Evolutionary conservation across 30 jellyfish, hydroid and myxozoan genomes (phyloP).

Genomic region (Aurelia aurita): DNA sequence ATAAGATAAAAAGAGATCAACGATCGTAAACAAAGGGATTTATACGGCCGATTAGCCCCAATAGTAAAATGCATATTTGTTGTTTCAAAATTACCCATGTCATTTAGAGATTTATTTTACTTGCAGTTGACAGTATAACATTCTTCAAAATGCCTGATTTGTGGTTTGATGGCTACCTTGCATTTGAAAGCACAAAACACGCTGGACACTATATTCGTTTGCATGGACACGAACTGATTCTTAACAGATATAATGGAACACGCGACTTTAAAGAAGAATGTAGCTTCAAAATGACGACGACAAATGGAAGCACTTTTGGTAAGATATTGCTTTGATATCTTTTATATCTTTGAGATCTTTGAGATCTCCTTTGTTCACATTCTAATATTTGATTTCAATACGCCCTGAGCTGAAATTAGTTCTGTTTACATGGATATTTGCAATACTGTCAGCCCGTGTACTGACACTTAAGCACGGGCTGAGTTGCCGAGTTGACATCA

Average conservation of each 20-base stretch:
- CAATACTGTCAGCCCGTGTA: too few species aligned
- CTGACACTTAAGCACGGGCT: too few species aligned
- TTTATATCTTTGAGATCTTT: background rate
- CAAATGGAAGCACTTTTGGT: conserved; percentile 7
- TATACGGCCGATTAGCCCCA: too few species aligned
- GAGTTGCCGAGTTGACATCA: too few species aligned
- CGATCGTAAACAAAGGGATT: too few species aligned
- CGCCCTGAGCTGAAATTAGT: too few species aligned
- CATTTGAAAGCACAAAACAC: conserved; percentile 48
- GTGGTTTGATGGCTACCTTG: conserved; percentile 64
- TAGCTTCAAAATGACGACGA: conserved; percentile 66
- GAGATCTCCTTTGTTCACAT: too few species aligned
- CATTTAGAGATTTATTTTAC: background rate
- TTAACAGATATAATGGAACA: conserved; percentile 64
- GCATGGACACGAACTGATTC: conserved; percentile 45
- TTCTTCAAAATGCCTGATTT: conserved; percentile 65
- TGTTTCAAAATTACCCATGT: too few species aligned
- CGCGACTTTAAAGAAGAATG: conserved; percentile 64
- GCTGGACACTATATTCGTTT: conserved; percentile 76
- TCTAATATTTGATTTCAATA: too few species aligned
- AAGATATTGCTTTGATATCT: background rate
- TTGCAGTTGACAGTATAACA: conserved; percentile 41
- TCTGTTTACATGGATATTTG: too few species aligned
- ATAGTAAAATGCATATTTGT: too few species aligned
- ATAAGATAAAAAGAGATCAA: too few species aligned